These are phyloP conservation scores for Spilosoma lubricipeda DNA, from an alignment of 2,888 invertebrate genomes.

Conservation along the genomic window DNA sequence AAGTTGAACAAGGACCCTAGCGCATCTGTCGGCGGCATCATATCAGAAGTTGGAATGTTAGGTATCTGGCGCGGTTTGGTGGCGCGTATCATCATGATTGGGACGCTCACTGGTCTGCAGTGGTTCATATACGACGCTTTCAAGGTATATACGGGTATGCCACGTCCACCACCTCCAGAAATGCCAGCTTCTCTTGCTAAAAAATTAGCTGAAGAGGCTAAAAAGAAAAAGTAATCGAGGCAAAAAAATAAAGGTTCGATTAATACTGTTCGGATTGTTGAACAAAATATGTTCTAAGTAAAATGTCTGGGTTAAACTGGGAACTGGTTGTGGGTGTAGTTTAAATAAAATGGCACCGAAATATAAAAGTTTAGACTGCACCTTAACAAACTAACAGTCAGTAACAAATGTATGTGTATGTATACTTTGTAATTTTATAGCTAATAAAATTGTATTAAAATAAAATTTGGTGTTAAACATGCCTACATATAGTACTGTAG, in stretches of 20 bases:
- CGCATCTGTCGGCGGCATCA: conserved; percentile 78
- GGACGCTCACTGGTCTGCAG: conserved; percentile 96
- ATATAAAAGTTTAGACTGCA: neutral
- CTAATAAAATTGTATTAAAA: neutral
- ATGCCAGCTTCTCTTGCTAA: conserved; percentile 88
- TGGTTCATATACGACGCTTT: conserved; percentile 98
- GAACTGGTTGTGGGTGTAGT: neutral
- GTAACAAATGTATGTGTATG: neutral
- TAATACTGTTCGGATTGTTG: neutral
- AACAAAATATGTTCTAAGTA: neutral
- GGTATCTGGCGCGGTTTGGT: conserved; percentile 94
- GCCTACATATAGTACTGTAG: no score
- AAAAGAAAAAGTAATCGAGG: conserved; percentile 21
- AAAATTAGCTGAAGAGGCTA: conserved; percentile 56
- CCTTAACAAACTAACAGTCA: neutral
- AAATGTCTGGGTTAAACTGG: neutral
- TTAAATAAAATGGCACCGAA: neutral
- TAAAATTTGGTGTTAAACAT: neutral
- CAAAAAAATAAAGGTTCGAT: neutral
- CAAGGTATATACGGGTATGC: conserved; percentile 92
- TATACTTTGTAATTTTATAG: neutral
- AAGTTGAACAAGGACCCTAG: conserved; percentile 94
- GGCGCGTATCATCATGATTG: conserved; percentile 97
- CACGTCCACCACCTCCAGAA: conserved; percentile 93
- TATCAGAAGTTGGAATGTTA: conserved; percentile 74